Evolutionary conservation across 2,797 vertebrate genomes (phyloP), one percentile per base, ranked within the genome.

Genomic region (Melanotaenia parkinsoni): DNA sequence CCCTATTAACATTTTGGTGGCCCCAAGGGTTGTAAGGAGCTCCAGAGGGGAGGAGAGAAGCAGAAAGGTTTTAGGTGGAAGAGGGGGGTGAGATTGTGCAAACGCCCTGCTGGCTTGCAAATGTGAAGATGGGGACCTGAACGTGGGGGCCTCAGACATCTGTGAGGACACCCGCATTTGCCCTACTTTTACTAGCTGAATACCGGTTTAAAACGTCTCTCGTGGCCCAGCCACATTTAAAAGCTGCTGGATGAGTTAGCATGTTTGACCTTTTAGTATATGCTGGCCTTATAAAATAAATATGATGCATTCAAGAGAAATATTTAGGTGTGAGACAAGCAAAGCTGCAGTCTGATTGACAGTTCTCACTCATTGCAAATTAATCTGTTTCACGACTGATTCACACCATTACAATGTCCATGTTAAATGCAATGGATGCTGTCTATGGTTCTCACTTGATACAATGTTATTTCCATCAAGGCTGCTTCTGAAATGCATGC

Each of bases 1-100:
- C 77, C 81, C 83, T 88, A 92, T 93, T 90, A 93, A 87, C 87
- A 92, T 90, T 89, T 88, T 78, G 74, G 68, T 89, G 53, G 79
- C 87, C 84, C 77, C 47, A 7, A 81, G 86, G 90, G 76, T 77
- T 77, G 75, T 47, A 18, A 47, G 62, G 65, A 72, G 77, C 47
- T 84, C 76, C 75, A 59, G 54, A 75, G 82, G 82, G 76, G 72
- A 73, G 43, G 20, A 62, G 47, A 30, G 26, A 22, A 37, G 28
- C n/a, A 35, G 66, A 38, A 61, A 67, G 67, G 54, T 61, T 58
- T 50, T 50, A 22, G n/a, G 14, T 13, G 61, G 54, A 70, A 53
- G 59, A 54, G 65, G 50, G 56, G 63, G 60, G 47, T 63, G 47
- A 60, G 60, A 56, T 28, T 56, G 65, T 50, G 83, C 67, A 75